phyloP scores from a whole-genome alignment of 1,140 invertebrate genomes.

The Penaeus vannamei region DNA sequence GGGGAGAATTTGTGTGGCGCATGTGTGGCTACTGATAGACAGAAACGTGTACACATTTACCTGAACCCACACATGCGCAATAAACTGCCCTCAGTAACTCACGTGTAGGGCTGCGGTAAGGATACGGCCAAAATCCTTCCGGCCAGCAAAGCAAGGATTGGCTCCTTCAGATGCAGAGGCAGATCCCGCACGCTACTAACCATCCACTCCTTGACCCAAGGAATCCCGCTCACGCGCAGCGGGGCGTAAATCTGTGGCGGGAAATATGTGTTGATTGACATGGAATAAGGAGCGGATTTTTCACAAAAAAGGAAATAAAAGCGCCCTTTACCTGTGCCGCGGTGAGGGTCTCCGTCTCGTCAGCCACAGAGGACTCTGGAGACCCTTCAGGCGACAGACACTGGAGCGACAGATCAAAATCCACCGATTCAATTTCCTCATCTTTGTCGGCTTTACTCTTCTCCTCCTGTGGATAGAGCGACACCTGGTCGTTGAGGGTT shows the following conservation, averaged over 20 bases:
- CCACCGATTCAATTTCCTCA: slow-evolving; percentile 25
- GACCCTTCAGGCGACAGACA: slow-evolving; percentile 42
- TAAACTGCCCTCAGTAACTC: slow-evolving; percentile 11
- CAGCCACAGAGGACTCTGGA: slow-evolving; percentile 3
- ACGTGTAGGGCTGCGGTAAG: slow-evolving; percentile 62
- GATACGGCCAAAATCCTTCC: slow-evolving; percentile 53
- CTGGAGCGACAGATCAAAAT: slow-evolving; percentile 35
- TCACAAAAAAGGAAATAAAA: not conserved
- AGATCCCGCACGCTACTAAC: slow-evolving; percentile 34
- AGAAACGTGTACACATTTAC: not conserved
- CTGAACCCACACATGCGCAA: not conserved
- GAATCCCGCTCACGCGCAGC: slow-evolving; percentile 42
- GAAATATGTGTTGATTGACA: not conserved
- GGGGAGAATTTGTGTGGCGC: too few species aligned
- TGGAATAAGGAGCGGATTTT: too few species aligned
- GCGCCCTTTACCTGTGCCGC: slow-evolving; percentile 6
- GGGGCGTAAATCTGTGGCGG: slow-evolving; percentile 40
- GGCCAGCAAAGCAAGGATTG: slow-evolving; percentile 39
- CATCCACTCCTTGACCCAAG: slow-evolving; percentile 48
- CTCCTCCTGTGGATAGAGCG: slow-evolving; percentile 21
- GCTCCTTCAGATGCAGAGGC: slow-evolving; percentile 38
- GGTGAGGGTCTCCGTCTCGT: slow-evolving; percentile 24
- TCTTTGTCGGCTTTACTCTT: not conserved
- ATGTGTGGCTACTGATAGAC: too few species aligned
- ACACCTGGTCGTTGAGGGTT: not conserved